Base-by-base conservation (phyloP, 2,113 vertebrate species). In the Corynorhinus townsendii region DNA sequence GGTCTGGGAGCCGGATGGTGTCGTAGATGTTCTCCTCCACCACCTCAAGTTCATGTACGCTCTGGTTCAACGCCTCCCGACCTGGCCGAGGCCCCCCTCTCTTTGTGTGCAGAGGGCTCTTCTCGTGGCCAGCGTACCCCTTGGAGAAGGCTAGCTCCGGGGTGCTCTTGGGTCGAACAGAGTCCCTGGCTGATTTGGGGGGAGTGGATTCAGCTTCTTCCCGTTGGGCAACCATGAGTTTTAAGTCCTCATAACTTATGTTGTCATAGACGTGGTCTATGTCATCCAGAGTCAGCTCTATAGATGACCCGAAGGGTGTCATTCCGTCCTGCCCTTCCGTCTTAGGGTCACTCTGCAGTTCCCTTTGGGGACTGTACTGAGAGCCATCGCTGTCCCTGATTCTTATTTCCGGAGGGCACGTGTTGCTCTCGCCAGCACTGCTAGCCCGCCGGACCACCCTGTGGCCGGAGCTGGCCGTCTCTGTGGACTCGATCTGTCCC, bases 251-350 rank as follows among this genome's bases (percentile, higher is more conserved):
- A 0, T 99, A 99, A 97, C 99, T 99, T 94, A 99, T 99, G 93
- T 99, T 99, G 94, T 99, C 99, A 94, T 99, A 99, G 76, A 99
- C 99, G 20, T 99, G 99, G 93, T 99, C 99, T 68, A 99, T 98
- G n/a, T 99, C 99, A 40, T 99, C 99, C 0, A 99, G 91, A 0
- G 99, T 99, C 93, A 99, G 90, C 97, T 99, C 99, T 85, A 99
- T 98, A 0, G 99, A 98, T 14, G 99, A 99, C 88, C 98, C 98
- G 0, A 97, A 98, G 90, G 98, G 98, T 0, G 66, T 89, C 87
- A 87, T 86, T 38, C 94, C 90, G 2, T 76, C 80, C 66, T 38
- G 86, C 9, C 56, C 91, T 30, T 89, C 96, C 7, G 77, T 96
- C 17, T 86, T 86, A 80, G 97, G 97, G 62, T 89, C 59, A 16